Evolutionary conservation across 2,888 invertebrate species (phyloP), one percentile per base, ranked within the genome.

Genomic region (Anaspis maculata): DNA sequence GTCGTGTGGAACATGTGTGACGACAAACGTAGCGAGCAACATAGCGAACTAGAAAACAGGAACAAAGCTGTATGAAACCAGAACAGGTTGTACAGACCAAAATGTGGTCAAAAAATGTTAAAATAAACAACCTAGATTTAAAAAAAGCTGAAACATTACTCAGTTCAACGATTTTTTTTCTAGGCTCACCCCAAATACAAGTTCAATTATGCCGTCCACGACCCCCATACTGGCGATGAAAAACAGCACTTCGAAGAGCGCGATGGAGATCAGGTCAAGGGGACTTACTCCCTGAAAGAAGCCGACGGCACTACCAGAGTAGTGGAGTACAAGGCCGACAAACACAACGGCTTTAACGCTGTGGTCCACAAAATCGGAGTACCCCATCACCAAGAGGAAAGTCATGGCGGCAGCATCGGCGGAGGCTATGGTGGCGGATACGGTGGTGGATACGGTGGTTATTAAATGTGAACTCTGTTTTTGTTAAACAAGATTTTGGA

Each of bases 191-290:
- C 55, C 5, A 52, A 52, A 38, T 55, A 55, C 37, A 46, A 52
- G 34, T 55, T 50, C 48, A 49, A 52, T 34, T 55, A 55, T 25
- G 51, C 52, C 7, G 54, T 55, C 1, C 47, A 54, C 34, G 55
- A 55, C 27, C 52, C 52, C 11, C 52, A 52, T 30, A 55, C 55
- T 6, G 55, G 55, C 0, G 55, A 55, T 33, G 46, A 49, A 22
- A 55, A 55, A 33, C 54, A 54, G 36, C 54, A 54, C 25, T 70
- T 72, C 67, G 76, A 76, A 62, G 74, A 75, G 48, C 68, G 76
- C 23, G 74, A 76, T 37, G 76, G 76, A 1, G 76, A 76, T 56
- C 68, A 71, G 51, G 76, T 76, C 21, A 76, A 76, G 61, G 76
- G 76, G 5, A 65, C 69, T 25, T 76, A 76, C 64, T 71, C 71